phyloP scores from a whole-genome alignment of 2,113 vertebrate species.

The Mesembrinibis cayennensis region DNA sequence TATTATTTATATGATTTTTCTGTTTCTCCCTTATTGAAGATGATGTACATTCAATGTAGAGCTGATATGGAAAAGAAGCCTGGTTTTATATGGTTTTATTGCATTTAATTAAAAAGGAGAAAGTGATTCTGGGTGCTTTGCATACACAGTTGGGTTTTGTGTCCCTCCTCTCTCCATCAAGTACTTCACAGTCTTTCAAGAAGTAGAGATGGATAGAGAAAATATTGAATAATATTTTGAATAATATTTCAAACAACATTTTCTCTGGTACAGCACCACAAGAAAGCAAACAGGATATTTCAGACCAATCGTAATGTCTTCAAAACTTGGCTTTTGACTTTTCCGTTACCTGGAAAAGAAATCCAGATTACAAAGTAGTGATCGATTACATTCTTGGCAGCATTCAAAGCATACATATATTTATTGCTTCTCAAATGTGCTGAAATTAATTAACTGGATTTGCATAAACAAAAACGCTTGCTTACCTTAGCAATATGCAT shows the following conservation, averaged over 20 bases:
- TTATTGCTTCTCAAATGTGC: slow-evolving; percentile 42
- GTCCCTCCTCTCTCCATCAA: not conserved
- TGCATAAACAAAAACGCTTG: not conserved
- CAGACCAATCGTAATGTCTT: not conserved
- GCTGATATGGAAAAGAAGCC: not conserved
- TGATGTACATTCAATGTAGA: not conserved
- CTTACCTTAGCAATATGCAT: not conserved
- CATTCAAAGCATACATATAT: slow-evolving; percentile 49
- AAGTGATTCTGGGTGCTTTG: not conserved
- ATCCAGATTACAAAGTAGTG: slow-evolving; percentile 16
- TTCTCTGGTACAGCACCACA: not conserved
- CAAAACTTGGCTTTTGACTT: slow-evolving; percentile 21
- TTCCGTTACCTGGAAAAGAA: slow-evolving; percentile 22
- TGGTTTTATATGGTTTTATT: not conserved
- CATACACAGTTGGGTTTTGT: not conserved
- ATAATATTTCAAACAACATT: not conserved
- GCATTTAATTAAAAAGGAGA: not conserved
- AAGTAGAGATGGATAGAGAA: not conserved
- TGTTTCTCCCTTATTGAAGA: not conserved
- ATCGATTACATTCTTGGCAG: slow-evolving; percentile 53
- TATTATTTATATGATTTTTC: not conserved
- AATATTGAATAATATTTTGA: not conserved
- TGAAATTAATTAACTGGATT: slow-evolving; percentile 37
- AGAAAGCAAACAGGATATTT: not conserved
- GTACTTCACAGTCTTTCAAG: not conserved